Percentiles rank a stretch among this genome's conserved stretches.
Conservation (phyloP, 2,113 vertebrate genomes). For the Mystacornis crossleyi region DNA sequence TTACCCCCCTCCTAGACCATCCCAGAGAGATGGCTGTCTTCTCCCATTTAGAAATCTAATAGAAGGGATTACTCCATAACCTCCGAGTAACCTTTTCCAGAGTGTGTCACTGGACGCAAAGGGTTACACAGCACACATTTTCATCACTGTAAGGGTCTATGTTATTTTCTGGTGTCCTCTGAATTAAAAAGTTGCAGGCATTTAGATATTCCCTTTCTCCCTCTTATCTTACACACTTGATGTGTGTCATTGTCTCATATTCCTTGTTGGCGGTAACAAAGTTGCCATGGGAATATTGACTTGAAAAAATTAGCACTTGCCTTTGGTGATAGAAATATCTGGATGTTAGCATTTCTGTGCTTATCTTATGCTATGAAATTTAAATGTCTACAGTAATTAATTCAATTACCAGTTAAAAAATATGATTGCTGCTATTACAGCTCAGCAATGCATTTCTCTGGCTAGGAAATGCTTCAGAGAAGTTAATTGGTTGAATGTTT, state of each 20-base stretch:
- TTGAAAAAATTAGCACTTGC: background rate
- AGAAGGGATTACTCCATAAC: background rate
- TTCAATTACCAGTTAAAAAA: background rate
- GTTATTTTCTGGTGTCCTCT: background rate
- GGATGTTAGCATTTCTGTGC: background rate
- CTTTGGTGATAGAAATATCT: background rate
- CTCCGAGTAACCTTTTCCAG: background rate
- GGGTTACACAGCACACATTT: accelerated
- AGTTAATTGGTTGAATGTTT: background rate
- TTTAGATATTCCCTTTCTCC: background rate
- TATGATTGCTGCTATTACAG: background rate
- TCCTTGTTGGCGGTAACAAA: background rate
- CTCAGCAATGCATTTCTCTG: background rate
- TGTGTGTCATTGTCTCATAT: background rate
- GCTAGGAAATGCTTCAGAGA: background rate
- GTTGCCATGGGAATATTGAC: slow-evolving; percentile 15
- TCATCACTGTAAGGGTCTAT: background rate
- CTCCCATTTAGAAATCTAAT: background rate
- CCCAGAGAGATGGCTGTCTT: background rate
- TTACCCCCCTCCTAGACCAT: background rate
- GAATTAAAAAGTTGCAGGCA: background rate
- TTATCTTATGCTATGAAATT: background rate
- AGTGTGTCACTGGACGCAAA: background rate
- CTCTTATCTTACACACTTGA: background rate
- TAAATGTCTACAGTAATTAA: background rate